These are phyloP conservation scores for Chelon labrosus DNA, from an alignment of 2,797 vertebrate genomes.

Conservation along the genomic window DNA sequence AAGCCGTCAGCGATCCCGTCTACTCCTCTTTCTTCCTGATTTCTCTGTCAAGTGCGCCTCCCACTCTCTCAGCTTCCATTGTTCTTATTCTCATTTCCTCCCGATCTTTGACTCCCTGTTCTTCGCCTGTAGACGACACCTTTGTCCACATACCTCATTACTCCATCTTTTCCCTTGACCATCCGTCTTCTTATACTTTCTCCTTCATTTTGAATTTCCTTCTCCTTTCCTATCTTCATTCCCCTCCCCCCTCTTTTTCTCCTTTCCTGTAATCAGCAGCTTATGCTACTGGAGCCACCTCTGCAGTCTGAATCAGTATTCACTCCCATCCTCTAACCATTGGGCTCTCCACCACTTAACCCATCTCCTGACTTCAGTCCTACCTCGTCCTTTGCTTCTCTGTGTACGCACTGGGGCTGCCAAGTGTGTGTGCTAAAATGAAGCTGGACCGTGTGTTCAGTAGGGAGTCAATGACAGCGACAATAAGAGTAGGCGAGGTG, in stretches of 20 bases:
- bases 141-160: conserved; percentile 18
- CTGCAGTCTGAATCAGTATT: conserved; percentile 68
- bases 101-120: conserved; percentile 19
- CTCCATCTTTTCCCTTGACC: not conserved
- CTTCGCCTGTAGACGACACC: conserved; percentile 9
- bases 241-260: not conserved
- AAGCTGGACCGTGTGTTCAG: conserved; percentile 13
- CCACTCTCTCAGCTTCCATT: conserved; percentile 22
- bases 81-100: conserved; percentile 15
- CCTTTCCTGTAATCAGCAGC: conserved; percentile 49
- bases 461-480: conserved; percentile 21
- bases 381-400: conserved; percentile 20
- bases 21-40: conserved; percentile 16
- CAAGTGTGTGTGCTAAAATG: conserved; percentile 28
- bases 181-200: conserved; percentile 11
- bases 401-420: conserved; percentile 17
- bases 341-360: conserved; percentile 46
- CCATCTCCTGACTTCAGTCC: conserved; percentile 38
- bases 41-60: conserved; percentile 27
- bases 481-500: conserved; percentile 24
- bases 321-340: conserved; percentile 47
- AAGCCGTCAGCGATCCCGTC: conserved; percentile 52
- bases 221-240: not conserved
- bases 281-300: conserved; percentile 43
- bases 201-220: not conserved